These are phyloP conservation scores for Tachina lurida DNA, from an alignment of 2,888 invertebrate genomes.

Conservation along the genomic window DNA sequence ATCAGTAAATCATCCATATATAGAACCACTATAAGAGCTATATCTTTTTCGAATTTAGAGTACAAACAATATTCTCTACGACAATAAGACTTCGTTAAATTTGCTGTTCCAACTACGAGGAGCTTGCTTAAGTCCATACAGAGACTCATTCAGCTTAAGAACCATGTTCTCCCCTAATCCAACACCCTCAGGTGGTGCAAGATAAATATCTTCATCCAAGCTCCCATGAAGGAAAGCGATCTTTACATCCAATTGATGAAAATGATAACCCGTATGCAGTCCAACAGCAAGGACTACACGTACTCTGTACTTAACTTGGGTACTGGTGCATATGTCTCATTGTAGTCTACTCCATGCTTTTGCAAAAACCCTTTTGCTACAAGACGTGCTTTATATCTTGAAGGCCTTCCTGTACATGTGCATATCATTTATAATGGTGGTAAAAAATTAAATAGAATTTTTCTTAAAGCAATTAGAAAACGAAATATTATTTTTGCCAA, in stretches of 20 bases:
- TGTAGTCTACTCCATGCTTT: conserved; percentile 16
- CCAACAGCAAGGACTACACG: conserved; percentile 24
- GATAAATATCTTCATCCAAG: conserved; percentile 25
- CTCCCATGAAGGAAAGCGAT: background rate
- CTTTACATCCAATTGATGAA: conserved; percentile 6
- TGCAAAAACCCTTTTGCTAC: conserved; percentile 23
- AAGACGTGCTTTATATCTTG: conserved; percentile 37
- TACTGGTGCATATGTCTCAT: conserved; percentile 15
- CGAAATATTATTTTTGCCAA: too few relatives aligned
- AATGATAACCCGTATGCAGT: background rate
- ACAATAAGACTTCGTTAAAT: background rate
- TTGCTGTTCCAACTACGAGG: too few relatives aligned
- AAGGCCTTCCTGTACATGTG: conserved; percentile 24
- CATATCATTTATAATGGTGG: too few relatives aligned
- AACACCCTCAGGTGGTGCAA: conserved; percentile 15
- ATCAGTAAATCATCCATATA: too few relatives aligned
- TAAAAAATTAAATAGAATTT: too few relatives aligned
- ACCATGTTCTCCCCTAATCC: background rate
- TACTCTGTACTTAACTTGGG: conserved; percentile 18
- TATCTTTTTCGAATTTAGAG: background rate
- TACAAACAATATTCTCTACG: conserved; percentile 8
- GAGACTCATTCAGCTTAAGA: conserved; percentile 18
- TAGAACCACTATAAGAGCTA: background rate
- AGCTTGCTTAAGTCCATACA: conserved; percentile 45
- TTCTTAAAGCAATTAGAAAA: too few relatives aligned